Evolutionary conservation across 2,888 invertebrate species (phyloP).

Genomic region (Lypha dubia): DNA sequence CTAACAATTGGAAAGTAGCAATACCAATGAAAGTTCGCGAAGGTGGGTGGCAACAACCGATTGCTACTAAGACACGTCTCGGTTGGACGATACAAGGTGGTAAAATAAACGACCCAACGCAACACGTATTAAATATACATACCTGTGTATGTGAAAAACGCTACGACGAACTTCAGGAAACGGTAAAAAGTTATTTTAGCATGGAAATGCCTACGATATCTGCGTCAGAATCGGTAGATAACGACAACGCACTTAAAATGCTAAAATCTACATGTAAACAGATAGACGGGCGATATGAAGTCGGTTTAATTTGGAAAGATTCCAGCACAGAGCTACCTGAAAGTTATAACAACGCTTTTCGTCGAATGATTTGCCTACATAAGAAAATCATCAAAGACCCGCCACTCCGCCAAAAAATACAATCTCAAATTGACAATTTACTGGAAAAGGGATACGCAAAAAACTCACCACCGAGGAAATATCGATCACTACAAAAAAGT

Average conservation of each 20-base stretch:
- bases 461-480: background rate
- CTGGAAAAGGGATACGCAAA: background rate
- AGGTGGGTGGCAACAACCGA: background rate
- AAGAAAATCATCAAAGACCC: background rate
- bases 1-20: constrained; percentile 11
- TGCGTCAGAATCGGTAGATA: too few relatives aligned
- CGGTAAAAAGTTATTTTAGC: too few relatives aligned
- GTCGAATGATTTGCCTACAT: background rate
- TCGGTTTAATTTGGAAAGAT: constrained; percentile 72
- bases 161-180: constrained; percentile 5
- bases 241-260: too few relatives aligned
- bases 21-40: constrained; percentile 16
- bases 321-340: background rate
- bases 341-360: background rate
- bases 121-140: background rate
- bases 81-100: constrained; percentile 15
- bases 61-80: constrained; percentile 22
- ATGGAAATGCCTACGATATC: too few relatives aligned
- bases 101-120: background rate
- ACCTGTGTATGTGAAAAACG: background rate
- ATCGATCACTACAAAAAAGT: constrained; percentile 8
- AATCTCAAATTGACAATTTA: background rate
- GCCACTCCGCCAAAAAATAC: background rate
- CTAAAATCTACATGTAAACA: background rate
- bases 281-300: background rate